Base-by-base conservation (phyloP, 2,113 vertebrate genomes). In the Semnornis frantzii region DNA sequence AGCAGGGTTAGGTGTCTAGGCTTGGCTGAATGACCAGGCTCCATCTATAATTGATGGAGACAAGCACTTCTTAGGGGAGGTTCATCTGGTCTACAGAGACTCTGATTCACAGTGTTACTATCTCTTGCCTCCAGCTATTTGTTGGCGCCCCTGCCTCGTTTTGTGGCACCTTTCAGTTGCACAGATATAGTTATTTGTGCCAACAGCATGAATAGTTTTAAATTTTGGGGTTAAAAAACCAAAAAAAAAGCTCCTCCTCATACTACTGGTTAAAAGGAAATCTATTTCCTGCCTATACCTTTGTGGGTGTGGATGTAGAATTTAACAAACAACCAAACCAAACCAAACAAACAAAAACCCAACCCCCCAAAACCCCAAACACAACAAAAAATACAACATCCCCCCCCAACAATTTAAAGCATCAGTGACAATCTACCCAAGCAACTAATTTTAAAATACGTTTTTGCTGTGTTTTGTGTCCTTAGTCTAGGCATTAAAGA, bases 21-120 rank as follows among this genome's bases (percentile, higher is more conserved):
- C 64, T 18, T 94, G 85, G 72, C 54, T 93, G 93, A 75, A 65
- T 86, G 93, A 30, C 69, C 11, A 20, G 82, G 20, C 31, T 87
- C 72, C 76, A 90, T 92, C 62, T 83, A 89, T 94, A 93, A 93
- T 90, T 93, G 85, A 94, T 94, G 82, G 88, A 94, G 76, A 94
- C 88, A 94, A 95, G 33, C 76, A 71, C 69, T 92, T 93, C 54
- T 80, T 88, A 92, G 50, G 24, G 89, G 69, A 96, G 69, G 77
- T 90, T 85, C 76, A 74, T 72, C 69, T 85, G 42, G 52, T 88
- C 80, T 75, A 2, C 1, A 2, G 76, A 85, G 90, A 69, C 8
- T 81, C 31, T 82, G 82, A 94, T 85, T 89, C 82, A 74, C 55
- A 74, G 2, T 1, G 80, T 68, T 84, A 37, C 37, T 60, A 9